These are phyloP conservation scores for Vanessa atalanta DNA, from an alignment of 1,140 invertebrate genomes.

Conservation along the genomic window DNA sequence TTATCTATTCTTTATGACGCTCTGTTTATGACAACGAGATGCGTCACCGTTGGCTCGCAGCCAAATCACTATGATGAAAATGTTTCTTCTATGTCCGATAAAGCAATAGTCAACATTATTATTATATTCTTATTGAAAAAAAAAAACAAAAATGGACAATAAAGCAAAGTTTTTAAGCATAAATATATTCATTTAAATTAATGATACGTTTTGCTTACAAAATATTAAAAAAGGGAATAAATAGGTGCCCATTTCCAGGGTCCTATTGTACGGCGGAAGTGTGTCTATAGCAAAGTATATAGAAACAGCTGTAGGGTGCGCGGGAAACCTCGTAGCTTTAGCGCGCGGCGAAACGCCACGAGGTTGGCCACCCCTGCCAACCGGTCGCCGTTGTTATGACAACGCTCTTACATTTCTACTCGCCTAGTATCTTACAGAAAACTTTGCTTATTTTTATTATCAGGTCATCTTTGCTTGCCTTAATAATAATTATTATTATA, in stretches of 20 bases:
- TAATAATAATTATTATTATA: neutral
- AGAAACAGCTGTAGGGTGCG: constrained; percentile 61
- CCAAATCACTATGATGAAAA: constrained; percentile 35
- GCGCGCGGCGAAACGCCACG: constrained; percentile 29
- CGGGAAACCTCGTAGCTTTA: constrained; percentile 50
- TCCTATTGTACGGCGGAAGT: constrained; percentile 53
- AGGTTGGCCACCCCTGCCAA: constrained; percentile 51
- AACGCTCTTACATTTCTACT: constrained; percentile 61
- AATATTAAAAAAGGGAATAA: constrained; percentile 43
- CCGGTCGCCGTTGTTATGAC: constrained; percentile 55
- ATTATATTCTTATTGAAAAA: constrained; percentile 3
- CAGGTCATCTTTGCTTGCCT: neutral
- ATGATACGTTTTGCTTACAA: constrained; percentile 22
- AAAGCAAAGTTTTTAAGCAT: neutral
- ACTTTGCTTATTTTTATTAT: constrained; percentile 31
- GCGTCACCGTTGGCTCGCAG: constrained; percentile 29
- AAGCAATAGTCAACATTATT: constrained; percentile 32
- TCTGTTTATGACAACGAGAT: constrained; percentile 32
- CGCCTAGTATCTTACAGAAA: constrained; percentile 48
- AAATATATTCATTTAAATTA: neutral
- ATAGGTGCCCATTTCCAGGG: constrained; percentile 52
- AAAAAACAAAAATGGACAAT: neutral
- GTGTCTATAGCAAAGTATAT: constrained; percentile 55
- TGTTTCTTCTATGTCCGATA: constrained; percentile 33
- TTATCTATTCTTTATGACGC: constrained; percentile 17